phyloP scores from a whole-genome alignment of 2,797 vertebrate genomes.

The Tadarida brasiliensis region DNA sequence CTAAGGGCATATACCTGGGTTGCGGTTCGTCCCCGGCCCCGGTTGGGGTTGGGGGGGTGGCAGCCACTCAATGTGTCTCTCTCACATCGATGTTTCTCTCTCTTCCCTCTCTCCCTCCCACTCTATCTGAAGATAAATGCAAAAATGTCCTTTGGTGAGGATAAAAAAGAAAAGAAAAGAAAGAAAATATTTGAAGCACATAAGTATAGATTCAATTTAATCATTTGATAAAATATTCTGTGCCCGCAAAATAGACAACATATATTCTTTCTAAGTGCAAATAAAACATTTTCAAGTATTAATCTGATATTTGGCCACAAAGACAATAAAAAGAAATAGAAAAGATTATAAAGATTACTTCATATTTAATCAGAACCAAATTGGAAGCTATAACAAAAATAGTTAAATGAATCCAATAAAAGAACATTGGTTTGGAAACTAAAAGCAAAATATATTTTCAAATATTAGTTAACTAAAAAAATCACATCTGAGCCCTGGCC shows the following conservation, averaged over 20 bases:
- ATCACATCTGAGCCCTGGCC: neutral
- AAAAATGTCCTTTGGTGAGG: too few species aligned
- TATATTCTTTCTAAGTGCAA: too few species aligned
- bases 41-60: too few species aligned
- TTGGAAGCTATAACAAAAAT: neutral
- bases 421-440: neutral
- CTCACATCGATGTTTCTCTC: too few species aligned
- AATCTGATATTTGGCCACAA: neutral
- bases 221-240: neutral
- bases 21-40: too few species aligned
- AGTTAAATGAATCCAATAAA: neutral
- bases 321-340: neutral
- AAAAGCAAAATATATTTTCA: neutral
- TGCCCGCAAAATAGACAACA: neutral
- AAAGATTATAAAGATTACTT: neutral
- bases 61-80: too few species aligned
- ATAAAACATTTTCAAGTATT: neutral
- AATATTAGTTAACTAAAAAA: neutral
- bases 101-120: too few species aligned
- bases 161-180: too few species aligned
- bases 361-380: neutral
- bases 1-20: too few species aligned
- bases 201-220: neutral
- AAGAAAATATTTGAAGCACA: neutral
- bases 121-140: too few species aligned